A percentile compares a stretch with the other conserved stretches of the same genome.
Conservation (phyloP, 2,797 vertebrate species). For the Ptychadena robeensis region DNA sequence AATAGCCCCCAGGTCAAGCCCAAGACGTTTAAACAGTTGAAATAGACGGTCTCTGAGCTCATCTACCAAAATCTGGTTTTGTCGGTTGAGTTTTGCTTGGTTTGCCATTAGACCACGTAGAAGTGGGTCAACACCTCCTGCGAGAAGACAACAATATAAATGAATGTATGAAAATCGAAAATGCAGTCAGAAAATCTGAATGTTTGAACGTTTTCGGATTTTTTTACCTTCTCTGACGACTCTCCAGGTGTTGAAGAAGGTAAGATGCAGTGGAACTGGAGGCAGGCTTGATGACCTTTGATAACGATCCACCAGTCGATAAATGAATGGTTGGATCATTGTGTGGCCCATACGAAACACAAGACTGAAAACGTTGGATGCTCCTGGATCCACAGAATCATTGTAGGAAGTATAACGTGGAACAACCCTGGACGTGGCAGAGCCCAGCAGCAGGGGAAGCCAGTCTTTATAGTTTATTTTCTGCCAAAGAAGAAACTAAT, state of each 20-base stretch:
- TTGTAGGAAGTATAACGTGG: slow-evolving; percentile 77
- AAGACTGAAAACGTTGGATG: slow-evolving; percentile 85
- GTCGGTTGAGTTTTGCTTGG: slow-evolving; percentile 72
- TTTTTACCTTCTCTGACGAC: slow-evolving; percentile 77
- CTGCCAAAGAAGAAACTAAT: slow-evolving; percentile 67
- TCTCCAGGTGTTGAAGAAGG: slow-evolving; percentile 86
- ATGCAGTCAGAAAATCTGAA: too few relatives aligned
- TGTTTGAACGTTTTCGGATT: not conserved
- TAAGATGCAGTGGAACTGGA: slow-evolving; percentile 73
- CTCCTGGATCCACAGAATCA: slow-evolving; percentile 77
- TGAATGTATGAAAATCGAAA: too few relatives aligned
- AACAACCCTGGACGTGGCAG: slow-evolving; percentile 64
- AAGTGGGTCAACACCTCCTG: slow-evolving; percentile 86
- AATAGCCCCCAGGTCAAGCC: slow-evolving; percentile 84
- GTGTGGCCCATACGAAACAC: slow-evolving; percentile 89
- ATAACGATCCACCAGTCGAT: slow-evolving; percentile 74
- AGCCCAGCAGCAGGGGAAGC: slow-evolving; percentile 82
- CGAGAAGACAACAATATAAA: not conserved
- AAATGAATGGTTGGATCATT: slow-evolving; percentile 78
- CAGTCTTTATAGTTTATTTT: slow-evolving; percentile 87
- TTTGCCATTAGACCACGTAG: slow-evolving; percentile 80
- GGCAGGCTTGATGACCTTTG: slow-evolving; percentile 69
- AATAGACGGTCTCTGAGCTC: slow-evolving; percentile 82
- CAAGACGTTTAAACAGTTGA: slow-evolving; percentile 71
- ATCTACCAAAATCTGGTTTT: slow-evolving; percentile 78